Base-by-base conservation (phyloP, 2,113 vertebrate species). In the Nothoprocta pentlandii region DNA sequence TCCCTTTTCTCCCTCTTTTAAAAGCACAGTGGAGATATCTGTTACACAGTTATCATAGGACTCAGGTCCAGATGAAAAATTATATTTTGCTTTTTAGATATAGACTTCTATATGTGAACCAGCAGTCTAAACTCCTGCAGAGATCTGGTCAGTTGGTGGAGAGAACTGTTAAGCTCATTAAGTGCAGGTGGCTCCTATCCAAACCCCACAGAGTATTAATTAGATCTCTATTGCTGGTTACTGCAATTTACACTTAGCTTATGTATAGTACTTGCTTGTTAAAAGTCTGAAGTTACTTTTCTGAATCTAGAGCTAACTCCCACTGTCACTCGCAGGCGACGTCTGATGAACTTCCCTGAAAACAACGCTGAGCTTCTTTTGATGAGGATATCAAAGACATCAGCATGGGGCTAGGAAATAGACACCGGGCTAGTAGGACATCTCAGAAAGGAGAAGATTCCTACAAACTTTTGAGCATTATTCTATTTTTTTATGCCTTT, bases 1-100 rank as follows among this genome's bases (percentile, higher is more conserved):
- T 21, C 90, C 51, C 41, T 87, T 92, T 81, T 71, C 78, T 11
- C 32, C 21, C 12, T 93, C 53, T 56, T 90, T 93, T 90, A 44
- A 81, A 58, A 81, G 44, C 23, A 12, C 47, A 84, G 21, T 3
- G 53, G 61, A 80, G 61, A 94, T 61, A 90, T 78, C 47, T 79
- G 39, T 23, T 86, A 46, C 42, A 93, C 61, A 51, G 69, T 3
- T 13, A 74, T 56, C 0, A 0, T 46, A 82, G 80, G 85, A 49
- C 25, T 28, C 11, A 71, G 36, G 42, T 39, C 46, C 71, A 36
- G 54, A 56, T 39, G 62, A 88, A 61, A 58, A 32, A 5, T 58
- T 58, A 56, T 17, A 19, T 58, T 58, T 58, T 58, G 28, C 30
- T 32, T 10, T 26, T 54, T 84, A 51, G 46, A 78, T 26, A 20